These are phyloP conservation scores for Empis livida DNA, from an alignment of 2,888 invertebrate genomes.

Conservation along the genomic window DNA sequence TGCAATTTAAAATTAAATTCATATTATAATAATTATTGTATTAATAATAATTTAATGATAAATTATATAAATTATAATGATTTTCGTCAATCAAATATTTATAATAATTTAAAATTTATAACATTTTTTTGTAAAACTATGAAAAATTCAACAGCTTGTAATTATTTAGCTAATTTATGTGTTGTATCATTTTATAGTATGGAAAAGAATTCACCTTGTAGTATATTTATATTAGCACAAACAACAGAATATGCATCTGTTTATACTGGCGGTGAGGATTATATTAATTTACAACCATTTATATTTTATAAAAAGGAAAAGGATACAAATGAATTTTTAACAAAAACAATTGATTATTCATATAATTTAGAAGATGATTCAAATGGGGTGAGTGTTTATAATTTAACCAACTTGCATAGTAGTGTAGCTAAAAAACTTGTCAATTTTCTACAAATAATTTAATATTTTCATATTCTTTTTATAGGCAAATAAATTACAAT, in stretches of 20 bases:
- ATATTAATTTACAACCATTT: slow-evolving; percentile 25
- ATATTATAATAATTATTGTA: slow-evolving; percentile 26
- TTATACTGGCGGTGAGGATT: slow-evolving; percentile 26
- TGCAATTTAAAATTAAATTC: slow-evolving; percentile 28
- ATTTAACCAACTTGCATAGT: too few relatives aligned
- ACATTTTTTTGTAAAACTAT: slow-evolving; percentile 32
- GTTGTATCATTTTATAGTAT: slow-evolving; percentile 42
- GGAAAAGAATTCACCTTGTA: slow-evolving; percentile 38
- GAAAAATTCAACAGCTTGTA: slow-evolving; percentile 44
- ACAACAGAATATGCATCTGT: slow-evolving; percentile 25
- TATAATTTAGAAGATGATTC: slow-evolving; percentile 7
- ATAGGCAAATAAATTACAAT: slow-evolving; percentile 14
- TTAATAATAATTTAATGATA: slow-evolving; percentile 24
- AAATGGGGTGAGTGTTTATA: too few relatives aligned
- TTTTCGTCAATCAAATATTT: slow-evolving; percentile 21
- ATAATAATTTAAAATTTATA: slow-evolving; percentile 28
- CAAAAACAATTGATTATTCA: slow-evolving; percentile 11
- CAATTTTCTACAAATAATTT: neutral
- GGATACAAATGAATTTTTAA: slow-evolving; percentile 15
- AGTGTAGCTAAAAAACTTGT: too few relatives aligned
- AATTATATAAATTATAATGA: slow-evolving; percentile 25
- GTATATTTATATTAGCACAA: slow-evolving; percentile 28
- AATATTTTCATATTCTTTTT: slow-evolving; percentile 2
- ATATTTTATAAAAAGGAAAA: slow-evolving; percentile 30
- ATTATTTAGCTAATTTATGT: slow-evolving; percentile 55